Percentiles rank a stretch among this genome's conserved stretches.
Evolutionary conservation across 1,140 invertebrate genomes (phyloP).

Genomic region (Hylaeus volcanicus): DNA sequence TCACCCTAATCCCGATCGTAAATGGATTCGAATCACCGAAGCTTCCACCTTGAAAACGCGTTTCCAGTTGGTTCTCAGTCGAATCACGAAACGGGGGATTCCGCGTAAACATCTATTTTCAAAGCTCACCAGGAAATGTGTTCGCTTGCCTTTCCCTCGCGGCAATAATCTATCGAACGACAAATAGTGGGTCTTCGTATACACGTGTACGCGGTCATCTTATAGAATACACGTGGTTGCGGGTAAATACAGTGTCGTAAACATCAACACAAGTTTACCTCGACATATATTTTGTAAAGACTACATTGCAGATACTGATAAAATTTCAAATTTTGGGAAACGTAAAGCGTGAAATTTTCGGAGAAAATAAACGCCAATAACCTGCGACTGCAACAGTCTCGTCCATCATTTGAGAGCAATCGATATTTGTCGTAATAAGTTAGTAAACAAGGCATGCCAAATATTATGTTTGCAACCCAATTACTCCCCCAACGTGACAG

Average conservation of each 20-base stretch:
- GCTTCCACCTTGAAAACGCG: not conserved
- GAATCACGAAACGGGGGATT: not conserved
- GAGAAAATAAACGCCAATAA: not conserved
- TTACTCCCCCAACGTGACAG: slow-evolving; percentile 32
- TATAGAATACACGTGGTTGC: too few relatives aligned
- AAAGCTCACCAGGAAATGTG: not conserved
- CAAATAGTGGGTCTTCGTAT: too few relatives aligned
- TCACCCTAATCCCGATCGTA: slow-evolving; percentile 5
- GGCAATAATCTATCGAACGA: not conserved
- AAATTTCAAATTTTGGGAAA: too few relatives aligned
- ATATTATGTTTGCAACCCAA: slow-evolving; percentile 42
- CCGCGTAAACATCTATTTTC: not conserved
- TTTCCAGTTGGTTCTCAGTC: not conserved
- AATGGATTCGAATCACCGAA: not conserved
- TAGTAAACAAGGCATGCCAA: slow-evolving; percentile 16
- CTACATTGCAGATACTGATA: too few relatives aligned
- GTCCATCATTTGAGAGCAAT: slow-evolving; percentile 23
- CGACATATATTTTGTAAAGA: too few relatives aligned
- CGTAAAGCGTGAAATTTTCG: too few relatives aligned
- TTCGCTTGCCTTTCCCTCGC: not conserved
- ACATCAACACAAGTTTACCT: too few relatives aligned
- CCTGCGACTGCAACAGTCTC: not conserved
- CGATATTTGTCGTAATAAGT: slow-evolving; percentile 45
- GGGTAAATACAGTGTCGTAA: too few relatives aligned
- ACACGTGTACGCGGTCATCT: too few relatives aligned